Evolutionary conservation across 92 coral and sea anemone species (phyloP), one percentile per base, ranked within the genome.

Genomic region (Porites cylindrica): DNA sequence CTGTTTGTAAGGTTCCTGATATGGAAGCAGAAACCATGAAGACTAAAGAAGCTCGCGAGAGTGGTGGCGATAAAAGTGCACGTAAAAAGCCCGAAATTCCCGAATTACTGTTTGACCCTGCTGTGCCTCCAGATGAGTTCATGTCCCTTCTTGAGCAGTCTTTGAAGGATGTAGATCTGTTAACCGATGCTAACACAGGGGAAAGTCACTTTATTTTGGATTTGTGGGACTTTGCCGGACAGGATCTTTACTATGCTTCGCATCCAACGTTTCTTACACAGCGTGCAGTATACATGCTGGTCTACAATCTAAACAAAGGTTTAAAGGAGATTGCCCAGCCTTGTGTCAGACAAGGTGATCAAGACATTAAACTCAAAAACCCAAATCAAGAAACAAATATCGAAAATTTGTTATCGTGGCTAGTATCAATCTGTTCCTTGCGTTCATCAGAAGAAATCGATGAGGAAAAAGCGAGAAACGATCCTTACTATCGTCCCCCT

Each of bases 151-250:
- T 94, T 66, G 82, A 92, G 51, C 95, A 81, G 17, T 81, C 90
- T 76, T 70, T 94, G 76, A 90, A 88, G 86, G 23, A 16, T 24
- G 56, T 85, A 21, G 50, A 29, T 64, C 9, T 85, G 54, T 92
- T 81, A 17, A 90, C 89, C 6, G 79, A 81, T 71, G 71, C 81
- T 53, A 82, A 78, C 32, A 43, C 87, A 3, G 76, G 85, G 9
- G 94, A 94, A 65, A 80, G 24, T 23, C 24, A 23, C 24, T 0
- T 91, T 10, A 86, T 85, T 52, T 86, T 94, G 10, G 90, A 87
- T 51, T 51, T 92, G 72, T 94, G 98, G 98, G 98, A 94, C 80
- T 94, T 94, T 71, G 98, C 98, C 9, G 98, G 98, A 12, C 98
- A 94, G 76, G 95, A 94, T 23, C 80, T 94, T 69, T 94, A 94